Conservation (phyloP, 53 echinoderm and acorn worm species). For the Glandiceps talaboti region DNA sequence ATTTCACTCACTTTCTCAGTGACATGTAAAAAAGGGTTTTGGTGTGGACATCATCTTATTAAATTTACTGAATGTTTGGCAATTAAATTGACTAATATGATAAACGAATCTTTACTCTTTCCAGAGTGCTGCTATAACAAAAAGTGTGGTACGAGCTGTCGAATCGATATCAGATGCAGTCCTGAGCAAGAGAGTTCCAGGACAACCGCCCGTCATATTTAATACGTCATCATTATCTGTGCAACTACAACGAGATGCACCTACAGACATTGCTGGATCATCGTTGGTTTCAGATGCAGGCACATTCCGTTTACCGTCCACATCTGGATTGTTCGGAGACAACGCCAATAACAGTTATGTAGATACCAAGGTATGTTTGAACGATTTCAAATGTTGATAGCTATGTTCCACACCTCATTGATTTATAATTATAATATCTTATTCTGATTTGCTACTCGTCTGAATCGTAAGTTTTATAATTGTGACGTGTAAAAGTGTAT, state of each 20-base stretch:
- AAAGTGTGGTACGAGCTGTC: conserved; percentile 15
- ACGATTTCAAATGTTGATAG: no score
- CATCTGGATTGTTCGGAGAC: conserved; percentile 21
- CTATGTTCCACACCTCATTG: no score
- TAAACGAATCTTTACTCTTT: no score
- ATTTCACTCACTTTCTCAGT: no score
- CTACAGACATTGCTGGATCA: conserved; percentile 12
- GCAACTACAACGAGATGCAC: conserved; percentile 23
- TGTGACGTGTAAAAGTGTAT: no score
- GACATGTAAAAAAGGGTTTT: no score
- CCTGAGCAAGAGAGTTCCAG: conserved; percentile 19
- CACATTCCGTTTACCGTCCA: conserved; percentile 24
- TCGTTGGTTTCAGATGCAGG: conserved; percentile 2
- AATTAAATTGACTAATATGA: no score
- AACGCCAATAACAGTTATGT: background rate
- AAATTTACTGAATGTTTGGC: no score
- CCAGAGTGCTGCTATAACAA: conserved; percentile 19
- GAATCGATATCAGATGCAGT: conserved; percentile 15
- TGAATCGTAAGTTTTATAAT: no score
- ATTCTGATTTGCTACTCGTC: no score
- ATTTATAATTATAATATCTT: no score
- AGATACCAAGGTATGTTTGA: background rate
- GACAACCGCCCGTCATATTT: conserved; percentile 26
- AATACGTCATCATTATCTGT: conserved; percentile 15
- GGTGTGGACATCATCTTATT: no score